A percentile compares a stretch with the other conserved stretches of the same genome.
Conservation (phyloP, 2,888 invertebrate species). For the Orthosia gracilis region DNA sequence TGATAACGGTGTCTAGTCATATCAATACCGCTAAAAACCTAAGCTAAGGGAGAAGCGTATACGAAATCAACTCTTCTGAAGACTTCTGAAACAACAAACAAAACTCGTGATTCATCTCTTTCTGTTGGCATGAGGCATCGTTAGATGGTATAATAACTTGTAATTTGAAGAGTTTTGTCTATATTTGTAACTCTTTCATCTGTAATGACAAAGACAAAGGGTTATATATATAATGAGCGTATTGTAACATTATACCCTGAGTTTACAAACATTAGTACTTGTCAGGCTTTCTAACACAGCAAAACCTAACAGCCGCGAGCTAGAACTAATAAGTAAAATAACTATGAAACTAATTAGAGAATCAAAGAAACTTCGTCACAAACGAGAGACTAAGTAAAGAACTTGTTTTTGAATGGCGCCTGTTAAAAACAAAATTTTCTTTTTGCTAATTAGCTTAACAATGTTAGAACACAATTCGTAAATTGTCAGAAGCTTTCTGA, state of each 20-base stretch:
- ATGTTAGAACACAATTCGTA: constrained; percentile 34
- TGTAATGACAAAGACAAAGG: constrained; percentile 6
- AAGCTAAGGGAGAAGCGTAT: constrained; percentile 3
- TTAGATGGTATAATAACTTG: constrained; percentile 27
- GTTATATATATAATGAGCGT: constrained; percentile 15
- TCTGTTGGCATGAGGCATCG: constrained; percentile 10
- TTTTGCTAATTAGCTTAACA: constrained; percentile 31
- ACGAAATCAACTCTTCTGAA: constrained; percentile 15
- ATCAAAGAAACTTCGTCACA: constrained; percentile 39
- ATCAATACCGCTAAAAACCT: constrained; percentile 12
- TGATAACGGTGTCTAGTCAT: constrained; percentile 8
- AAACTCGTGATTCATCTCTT: constrained; percentile 18
- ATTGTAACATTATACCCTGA: constrained; percentile 1
- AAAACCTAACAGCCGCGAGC: constrained; percentile 22
- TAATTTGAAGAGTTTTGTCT: constrained; percentile 10
- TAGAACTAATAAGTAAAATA: constrained; percentile 30
- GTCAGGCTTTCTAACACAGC: constrained; percentile 9
- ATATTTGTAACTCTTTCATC: constrained; percentile 24
- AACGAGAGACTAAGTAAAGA: constrained; percentile 25
- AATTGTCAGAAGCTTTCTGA: neutral
- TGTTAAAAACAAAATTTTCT: constrained; percentile 29
- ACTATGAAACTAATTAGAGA: constrained; percentile 51
- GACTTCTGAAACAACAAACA: constrained; percentile 1
- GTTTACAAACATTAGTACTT: neutral
- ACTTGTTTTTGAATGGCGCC: constrained; percentile 32